Evolutionary conservation across 1,140 invertebrate genomes (phyloP), one percentile per base, ranked within the genome.

Genomic region (Drosophila neocordata): DNA sequence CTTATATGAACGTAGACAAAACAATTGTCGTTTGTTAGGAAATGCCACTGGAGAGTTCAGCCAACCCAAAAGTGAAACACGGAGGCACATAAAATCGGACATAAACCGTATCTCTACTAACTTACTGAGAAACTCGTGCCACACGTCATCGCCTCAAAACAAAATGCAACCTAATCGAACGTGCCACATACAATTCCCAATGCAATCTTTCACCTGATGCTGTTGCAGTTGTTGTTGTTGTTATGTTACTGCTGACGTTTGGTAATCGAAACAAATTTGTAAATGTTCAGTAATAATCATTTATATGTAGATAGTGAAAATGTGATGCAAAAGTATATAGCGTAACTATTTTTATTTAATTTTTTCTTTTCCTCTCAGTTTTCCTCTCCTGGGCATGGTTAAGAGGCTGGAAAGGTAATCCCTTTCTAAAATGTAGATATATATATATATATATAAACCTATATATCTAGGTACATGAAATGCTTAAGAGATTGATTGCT

Each of bases 191-290:
- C n/a, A n/a, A 41, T 31, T 31, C 2, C 24, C 38, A 18, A 48
- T 59, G 55, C 58, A 51, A 62, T 73, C 69, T 70, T 70, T 65
- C 62, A 65, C 66, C 53, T 35, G 53, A 56, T 56, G 57, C 34
- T 55, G 56, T 59, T 48, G 41, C 15, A 15, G 11, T 31, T 31
- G 27, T 31, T 35, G 34, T 8, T 18, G 41, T 11, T 18, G 22
- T 24, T 24, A 4, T 13, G 41, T 34, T 20, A 15, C 12, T 22
- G 58, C 13, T 44, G 44, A 9, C 44, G 67, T 69, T 63, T 55
- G 34, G 63, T 51, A 66, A 71, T 60, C 63, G 63, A 18, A 72
- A 22, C 58, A 44, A 61, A 72, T 72, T 66, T 58, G 41, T 48
- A 20, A 48, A 48, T 57, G 37, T 67, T 35, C 41, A 48, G 41